These are phyloP conservation scores for Lordiphosa fenestrarum DNA, from an alignment of 2,888 invertebrate genomes.

Conservation along the genomic window DNA sequence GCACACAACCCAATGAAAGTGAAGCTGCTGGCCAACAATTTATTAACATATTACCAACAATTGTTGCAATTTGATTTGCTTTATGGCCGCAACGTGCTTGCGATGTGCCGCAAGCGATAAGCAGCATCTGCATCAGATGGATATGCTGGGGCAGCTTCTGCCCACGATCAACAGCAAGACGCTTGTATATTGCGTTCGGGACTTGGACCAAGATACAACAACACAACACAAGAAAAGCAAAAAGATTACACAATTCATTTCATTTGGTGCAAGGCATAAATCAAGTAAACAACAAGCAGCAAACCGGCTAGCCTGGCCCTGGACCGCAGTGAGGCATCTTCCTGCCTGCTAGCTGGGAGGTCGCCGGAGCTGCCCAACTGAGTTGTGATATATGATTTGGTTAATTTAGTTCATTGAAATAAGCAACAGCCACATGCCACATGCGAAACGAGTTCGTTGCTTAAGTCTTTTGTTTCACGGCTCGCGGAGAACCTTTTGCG, in stretches of 20 bases:
- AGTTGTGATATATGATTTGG: constrained; percentile 68
- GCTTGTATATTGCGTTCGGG: constrained; percentile 57
- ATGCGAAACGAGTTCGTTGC: constrained; percentile 10
- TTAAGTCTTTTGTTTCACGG: constrained; percentile 5
- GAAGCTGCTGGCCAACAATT: constrained; percentile 54
- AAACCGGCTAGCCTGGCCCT: constrained; percentile 24
- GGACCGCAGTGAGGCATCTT: constrained; percentile 26
- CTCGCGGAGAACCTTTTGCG: constrained; percentile 48
- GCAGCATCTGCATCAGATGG: constrained; percentile 36
- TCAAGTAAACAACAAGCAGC: constrained; percentile 67
- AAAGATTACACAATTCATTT: constrained; percentile 74
- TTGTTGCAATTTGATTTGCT: constrained; percentile 75
- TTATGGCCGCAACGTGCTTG: constrained; percentile 62
- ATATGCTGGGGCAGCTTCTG: constrained; percentile 39
- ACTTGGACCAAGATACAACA: too few relatives aligned
- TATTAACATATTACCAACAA: constrained; percentile 74
- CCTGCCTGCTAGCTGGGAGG: constrained; percentile 61
- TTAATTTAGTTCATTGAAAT: constrained; percentile 67
- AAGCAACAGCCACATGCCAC: constrained; percentile 20
- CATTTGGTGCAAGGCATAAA: constrained; percentile 74
- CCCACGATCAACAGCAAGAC: constrained; percentile 70
- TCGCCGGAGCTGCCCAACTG: constrained; percentile 46
- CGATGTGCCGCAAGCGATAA: constrained; percentile 63
- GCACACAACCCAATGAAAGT: constrained; percentile 59
- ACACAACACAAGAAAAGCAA: constrained; percentile 5